phyloP scores from a whole-genome alignment of 2,888 invertebrate species.

The Odiellus spinosus region DNA sequence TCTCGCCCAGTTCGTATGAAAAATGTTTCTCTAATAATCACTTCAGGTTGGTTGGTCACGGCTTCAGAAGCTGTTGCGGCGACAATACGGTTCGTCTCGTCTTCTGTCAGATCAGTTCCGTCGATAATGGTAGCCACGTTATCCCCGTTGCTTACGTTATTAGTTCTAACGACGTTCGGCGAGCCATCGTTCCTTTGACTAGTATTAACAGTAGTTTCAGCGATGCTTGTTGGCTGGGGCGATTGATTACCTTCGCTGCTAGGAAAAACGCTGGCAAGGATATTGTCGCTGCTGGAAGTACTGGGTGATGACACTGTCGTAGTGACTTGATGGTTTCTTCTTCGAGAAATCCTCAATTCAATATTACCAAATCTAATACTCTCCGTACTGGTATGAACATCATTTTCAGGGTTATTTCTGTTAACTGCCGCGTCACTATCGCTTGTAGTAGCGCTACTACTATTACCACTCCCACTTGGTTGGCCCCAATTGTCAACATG shows the following conservation, averaged over 20 bases:
- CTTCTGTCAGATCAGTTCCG: no score
- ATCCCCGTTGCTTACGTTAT: background rate
- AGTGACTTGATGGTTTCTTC: background rate
- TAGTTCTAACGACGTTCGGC: background rate
- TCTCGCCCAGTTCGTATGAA: slow-evolving; percentile 6
- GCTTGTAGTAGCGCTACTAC: no score
- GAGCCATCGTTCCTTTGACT: no score
- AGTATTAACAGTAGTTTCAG: no score
- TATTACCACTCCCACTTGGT: no score
- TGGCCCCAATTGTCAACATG: no score
- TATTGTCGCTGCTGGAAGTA: background rate
- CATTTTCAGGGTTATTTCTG: background rate
- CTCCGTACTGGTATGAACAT: background rate
- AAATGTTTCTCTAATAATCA: slow-evolving; percentile 1
- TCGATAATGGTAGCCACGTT: no score
- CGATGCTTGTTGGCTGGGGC: no score
- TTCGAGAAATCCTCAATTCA: slow-evolving; percentile 3
- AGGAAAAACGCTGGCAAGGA: no score
- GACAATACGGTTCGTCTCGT: no score
- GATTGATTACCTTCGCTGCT: no score
- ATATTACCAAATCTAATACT: slow-evolving; percentile 3
- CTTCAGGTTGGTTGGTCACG: background rate
- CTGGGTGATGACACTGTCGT: background rate
- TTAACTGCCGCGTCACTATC: no score
- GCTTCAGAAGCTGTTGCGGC: background rate